Conservation (phyloP, 2,797 vertebrate species). For the Acanthornis magna region DNA sequence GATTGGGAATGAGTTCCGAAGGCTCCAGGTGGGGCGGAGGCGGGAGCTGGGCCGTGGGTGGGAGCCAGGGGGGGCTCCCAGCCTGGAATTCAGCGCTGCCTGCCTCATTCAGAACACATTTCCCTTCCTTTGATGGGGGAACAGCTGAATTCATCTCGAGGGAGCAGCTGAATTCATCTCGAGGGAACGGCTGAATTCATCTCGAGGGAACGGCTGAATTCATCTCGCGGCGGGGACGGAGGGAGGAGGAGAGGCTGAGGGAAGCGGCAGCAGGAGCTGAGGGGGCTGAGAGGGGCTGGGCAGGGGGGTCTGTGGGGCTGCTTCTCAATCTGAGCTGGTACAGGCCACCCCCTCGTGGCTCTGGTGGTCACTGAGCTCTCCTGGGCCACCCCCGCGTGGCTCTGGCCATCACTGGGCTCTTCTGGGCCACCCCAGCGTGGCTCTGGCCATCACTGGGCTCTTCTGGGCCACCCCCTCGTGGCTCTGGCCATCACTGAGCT, state of each 20-base stretch:
- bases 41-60: neutral
- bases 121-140: neutral
- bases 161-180: neutral
- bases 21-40: neutral
- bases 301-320: no score
- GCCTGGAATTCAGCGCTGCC: neutral
- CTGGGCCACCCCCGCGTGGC: no score
- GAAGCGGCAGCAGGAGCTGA: neutral
- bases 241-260: neutral
- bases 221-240: neutral
- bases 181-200: no score
- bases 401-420: no score
- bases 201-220: neutral
- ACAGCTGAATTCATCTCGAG: neutral
- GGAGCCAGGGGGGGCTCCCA: neutral
- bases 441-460: no score
- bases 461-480: neutral
- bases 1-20: no score
- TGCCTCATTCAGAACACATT: neutral
- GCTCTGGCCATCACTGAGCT: neutral
- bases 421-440: no score
- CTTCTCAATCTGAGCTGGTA: neutral
- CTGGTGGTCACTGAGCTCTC: no score
- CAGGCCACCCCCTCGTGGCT: no score
- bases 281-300: neutral